Evolutionary conservation across 2,113 vertebrate genomes (phyloP), one percentile per base, ranked within the genome.

Genomic region (Hemichromis elongatus): DNA sequence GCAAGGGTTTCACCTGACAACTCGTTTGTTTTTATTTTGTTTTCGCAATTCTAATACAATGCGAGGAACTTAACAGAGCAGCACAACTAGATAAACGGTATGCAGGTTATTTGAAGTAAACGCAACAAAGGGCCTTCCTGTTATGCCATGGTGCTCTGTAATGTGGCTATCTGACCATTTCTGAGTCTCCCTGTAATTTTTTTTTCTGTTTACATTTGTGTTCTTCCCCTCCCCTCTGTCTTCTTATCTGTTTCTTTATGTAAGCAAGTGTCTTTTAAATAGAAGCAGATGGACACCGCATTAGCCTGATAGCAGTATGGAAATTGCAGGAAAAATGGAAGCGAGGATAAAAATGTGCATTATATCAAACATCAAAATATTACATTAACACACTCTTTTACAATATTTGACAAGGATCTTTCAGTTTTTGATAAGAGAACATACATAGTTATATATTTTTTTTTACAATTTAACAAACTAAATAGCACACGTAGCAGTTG

Each of bases 81-180:
- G 63, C 80, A 28, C 75, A 78, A 61, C 81, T 78, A 84, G 81
- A 92, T 86, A 88, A 92, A 92, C 80, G 91, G 66, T 85, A 90
- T 68, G 86, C 79, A 82, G 82, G 40, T 81, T 91, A 90, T 93
- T 93, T 92, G 88, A 90, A 92, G 87, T 83, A 42, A 85, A 92
- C 85, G 79, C 82, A 93, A 92, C 86, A 94, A 86, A 92, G 88
- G 80, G 37, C 84, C 85, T 95, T 96, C 93, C 93, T 95, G 94
- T 90, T 93, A 63, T 82, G 79, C 54, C 82, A 83, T 54, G 45
- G 61, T 77, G 82, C 61, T 66, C 37, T 68, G n/a, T 85, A 59
- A 70, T 73, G 82, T 82, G 28, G 85, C 90, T 87, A 24, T 85
- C 81, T 77, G 78, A 89, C 83, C 88, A 26, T 90, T 70, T 89